Percentiles rank a stretch among this genome's conserved stretches.
These are phyloP conservation scores for Erethizon dorsatum DNA, from an alignment of 2,797 vertebrate species.

Conservation along the genomic window DNA sequence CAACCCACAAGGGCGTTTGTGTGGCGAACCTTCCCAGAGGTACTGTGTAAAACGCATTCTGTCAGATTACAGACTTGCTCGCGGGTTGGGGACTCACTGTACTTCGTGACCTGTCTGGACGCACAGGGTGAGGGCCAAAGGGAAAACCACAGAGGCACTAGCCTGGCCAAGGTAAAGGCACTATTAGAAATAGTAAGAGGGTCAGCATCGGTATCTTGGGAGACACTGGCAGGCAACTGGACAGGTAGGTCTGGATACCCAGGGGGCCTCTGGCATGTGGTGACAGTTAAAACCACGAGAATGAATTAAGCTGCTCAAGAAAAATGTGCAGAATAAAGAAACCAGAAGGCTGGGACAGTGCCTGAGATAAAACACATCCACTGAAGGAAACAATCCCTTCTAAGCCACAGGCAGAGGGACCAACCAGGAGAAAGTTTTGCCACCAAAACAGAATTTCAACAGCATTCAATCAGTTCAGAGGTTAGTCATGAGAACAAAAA, in stretches of 20 bases:
- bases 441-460: not conserved
- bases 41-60: not conserved
- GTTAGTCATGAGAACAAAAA: not conserved
- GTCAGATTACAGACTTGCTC: not conserved
- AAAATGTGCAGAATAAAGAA: not conserved
- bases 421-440: not conserved
- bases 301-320: not conserved
- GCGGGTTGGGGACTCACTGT: not conserved
- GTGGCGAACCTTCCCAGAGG: not conserved
- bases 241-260: not conserved
- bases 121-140: not conserved
- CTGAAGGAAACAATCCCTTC: not conserved
- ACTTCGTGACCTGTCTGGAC: not conserved
- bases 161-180: not conserved
- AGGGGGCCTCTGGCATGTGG: not conserved
- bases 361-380: not conserved
- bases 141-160: not conserved
- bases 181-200: not conserved
- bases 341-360: not conserved
- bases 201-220: not conserved
- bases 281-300: not conserved
- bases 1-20: rapidly evolving
- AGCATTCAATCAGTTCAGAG: not conserved
- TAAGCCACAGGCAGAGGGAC: not conserved
- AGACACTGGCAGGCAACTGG: not conserved